These are phyloP conservation scores for western clawed frog (Xenopus tropicalis) DNA, from an alignment of 2,113 vertebrate species.

Conservation along the genomic window DNA sequence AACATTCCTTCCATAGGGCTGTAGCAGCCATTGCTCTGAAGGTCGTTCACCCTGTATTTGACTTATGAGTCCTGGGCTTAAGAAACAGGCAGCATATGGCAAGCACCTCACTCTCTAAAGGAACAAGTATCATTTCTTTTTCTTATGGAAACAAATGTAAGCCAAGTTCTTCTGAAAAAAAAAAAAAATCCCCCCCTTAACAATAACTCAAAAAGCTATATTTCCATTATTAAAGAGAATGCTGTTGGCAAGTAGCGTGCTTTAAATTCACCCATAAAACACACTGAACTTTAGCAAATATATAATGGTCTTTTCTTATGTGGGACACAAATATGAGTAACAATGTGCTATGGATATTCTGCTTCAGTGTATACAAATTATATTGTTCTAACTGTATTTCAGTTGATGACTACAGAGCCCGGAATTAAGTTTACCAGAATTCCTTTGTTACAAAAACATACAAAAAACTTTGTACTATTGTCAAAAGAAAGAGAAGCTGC, in stretches of 20 bases:
- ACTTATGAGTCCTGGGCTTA: not conserved
- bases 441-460: too few species aligned
- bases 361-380: too few species aligned
- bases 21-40: not conserved
- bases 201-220: not conserved
- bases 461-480: too few species aligned
- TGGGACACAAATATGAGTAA: too few species aligned
- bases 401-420: too few species aligned
- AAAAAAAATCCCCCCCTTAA: not conserved
- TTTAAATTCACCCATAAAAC: not conserved
- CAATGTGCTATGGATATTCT: too few species aligned
- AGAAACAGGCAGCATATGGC: constrained; percentile 1
- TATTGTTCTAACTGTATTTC: too few species aligned
- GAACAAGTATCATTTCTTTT: not conserved
- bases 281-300: too few species aligned
- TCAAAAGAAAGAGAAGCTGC: too few species aligned
- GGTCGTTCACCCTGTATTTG: not conserved
- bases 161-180: not conserved
- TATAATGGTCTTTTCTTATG: too few species aligned
- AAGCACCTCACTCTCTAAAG: not conserved
- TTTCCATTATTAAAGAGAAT: not conserved
- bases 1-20: constrained; percentile 10
- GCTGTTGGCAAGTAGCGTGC: not conserved
- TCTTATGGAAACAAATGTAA: not conserved
- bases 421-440: too few species aligned